Percentiles rank a stretch among this genome's conserved stretches.
Conservation (phyloP, 2,113 vertebrate species). For the Colius striatus region DNA sequence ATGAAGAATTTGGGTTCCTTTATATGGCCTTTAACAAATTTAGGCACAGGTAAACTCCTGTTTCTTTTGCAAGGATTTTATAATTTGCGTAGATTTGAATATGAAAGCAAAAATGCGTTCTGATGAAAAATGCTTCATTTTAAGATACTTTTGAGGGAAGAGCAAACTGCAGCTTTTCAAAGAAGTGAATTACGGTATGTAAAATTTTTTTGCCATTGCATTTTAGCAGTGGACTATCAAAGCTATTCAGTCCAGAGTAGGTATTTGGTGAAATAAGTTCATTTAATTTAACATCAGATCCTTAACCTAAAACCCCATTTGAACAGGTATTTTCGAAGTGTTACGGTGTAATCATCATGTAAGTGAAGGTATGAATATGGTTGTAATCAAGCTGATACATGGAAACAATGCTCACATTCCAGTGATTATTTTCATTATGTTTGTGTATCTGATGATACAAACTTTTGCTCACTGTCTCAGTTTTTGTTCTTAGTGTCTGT, state of each 20-base stretch:
- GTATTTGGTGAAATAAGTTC: neutral
- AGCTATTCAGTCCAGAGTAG: neutral
- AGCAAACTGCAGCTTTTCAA: neutral
- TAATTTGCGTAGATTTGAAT: neutral
- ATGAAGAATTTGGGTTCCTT: neutral
- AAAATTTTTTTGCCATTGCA: neutral
- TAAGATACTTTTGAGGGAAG: neutral
- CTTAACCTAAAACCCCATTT: neutral
- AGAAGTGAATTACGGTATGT: neutral
- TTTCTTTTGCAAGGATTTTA: neutral
- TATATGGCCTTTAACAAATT: neutral
- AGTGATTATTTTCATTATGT: neutral
- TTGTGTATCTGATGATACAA: neutral
- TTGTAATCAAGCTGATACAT: rapidly evolving
- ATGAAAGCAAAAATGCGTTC: neutral
- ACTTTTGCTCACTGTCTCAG: neutral
- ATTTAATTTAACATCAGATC: neutral
- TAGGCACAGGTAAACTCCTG: neutral
- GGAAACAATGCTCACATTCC: neutral
- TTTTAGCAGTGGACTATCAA: neutral
- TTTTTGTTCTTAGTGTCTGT: neutral
- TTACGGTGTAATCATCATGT: neutral
- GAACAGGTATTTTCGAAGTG: neutral
- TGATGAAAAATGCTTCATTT: neutral
- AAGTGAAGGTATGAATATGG: neutral